phyloP scores from a whole-genome alignment of 2,113 vertebrate genomes.

The Menidia beryllina region DNA sequence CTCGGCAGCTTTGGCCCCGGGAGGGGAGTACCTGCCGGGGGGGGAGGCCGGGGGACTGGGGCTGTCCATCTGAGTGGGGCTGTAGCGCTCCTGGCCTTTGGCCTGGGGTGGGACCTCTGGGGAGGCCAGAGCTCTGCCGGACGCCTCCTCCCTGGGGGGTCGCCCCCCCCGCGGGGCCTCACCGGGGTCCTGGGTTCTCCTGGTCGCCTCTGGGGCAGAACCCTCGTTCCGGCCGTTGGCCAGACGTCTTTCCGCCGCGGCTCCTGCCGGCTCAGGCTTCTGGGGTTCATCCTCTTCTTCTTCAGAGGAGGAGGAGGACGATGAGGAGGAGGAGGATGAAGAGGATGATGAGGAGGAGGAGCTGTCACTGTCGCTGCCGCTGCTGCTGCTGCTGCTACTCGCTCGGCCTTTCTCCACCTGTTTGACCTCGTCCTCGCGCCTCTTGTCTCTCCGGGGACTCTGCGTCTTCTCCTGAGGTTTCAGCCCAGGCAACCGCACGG shows the following conservation, averaged over 20 bases:
- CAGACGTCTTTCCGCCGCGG: constrained; percentile 50
- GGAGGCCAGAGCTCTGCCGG: constrained; percentile 25
- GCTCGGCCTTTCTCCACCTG: constrained; percentile 36
- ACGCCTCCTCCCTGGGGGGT: constrained; percentile 35
- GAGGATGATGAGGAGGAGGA: constrained; percentile 77
- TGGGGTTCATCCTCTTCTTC: constrained; percentile 64
- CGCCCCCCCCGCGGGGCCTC: constrained; percentile 30
- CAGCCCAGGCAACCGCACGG: not conserved
- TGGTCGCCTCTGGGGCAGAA: constrained; percentile 11
- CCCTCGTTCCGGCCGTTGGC: constrained; percentile 57
- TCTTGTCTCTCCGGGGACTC: constrained; percentile 37
- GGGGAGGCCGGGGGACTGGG: constrained; percentile 60
- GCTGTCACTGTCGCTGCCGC: constrained; percentile 63
- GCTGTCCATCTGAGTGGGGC: constrained; percentile 65
- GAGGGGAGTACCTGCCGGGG: constrained; percentile 36
- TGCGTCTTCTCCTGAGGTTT: constrained; percentile 29
- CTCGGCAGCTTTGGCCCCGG: constrained; percentile 42
- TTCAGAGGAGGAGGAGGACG: constrained; percentile 72
- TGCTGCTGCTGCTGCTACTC: constrained; percentile 55
- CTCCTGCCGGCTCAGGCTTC: constrained; percentile 27
- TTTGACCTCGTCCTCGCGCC: constrained; percentile 24
- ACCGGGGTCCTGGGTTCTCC: constrained; percentile 27
- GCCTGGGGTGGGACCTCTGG: not conserved
- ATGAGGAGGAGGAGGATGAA: constrained; percentile 68
- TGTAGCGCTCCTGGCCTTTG: constrained; percentile 72